Conservation (phyloP, 2,113 vertebrate species). For the Silurus asotus region DNA sequence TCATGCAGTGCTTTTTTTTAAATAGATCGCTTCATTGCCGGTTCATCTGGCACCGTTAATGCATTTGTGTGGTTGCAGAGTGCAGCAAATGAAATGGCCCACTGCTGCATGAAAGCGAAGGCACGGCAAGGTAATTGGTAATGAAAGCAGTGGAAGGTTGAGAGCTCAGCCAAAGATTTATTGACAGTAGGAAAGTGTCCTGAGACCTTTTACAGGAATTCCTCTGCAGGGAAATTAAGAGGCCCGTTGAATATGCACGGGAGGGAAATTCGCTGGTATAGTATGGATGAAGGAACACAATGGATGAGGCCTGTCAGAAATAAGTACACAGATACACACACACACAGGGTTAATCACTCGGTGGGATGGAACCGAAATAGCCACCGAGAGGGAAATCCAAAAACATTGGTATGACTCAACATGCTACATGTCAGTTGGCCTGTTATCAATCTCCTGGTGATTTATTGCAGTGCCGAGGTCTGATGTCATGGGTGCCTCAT, state of each 20-base stretch:
- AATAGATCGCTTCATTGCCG: background rate
- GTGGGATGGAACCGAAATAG: constrained; percentile 15
- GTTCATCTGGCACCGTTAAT: constrained; percentile 8
- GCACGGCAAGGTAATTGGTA: constrained; percentile 21
- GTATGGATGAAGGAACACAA: background rate
- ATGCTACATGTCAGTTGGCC: background rate
- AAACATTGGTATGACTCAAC: background rate
- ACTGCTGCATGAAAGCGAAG: background rate
- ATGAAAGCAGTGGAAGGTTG: constrained; percentile 27
- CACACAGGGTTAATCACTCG: constrained; percentile 9
- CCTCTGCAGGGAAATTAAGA: constrained; percentile 33
- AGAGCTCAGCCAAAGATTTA: constrained; percentile 34
- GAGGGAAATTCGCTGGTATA: background rate
- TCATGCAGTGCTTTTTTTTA: background rate
- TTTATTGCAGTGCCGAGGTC: constrained; percentile 7
- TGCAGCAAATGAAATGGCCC: constrained; percentile 39
- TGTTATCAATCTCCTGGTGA: constrained; percentile 17
- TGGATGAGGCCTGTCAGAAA: constrained; percentile 31
- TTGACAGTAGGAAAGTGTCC: constrained; percentile 23
- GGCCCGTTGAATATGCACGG: constrained; percentile 18
- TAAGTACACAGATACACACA: background rate
- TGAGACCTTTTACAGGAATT: constrained; percentile 36
- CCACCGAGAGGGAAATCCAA: background rate
- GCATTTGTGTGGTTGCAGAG: background rate
- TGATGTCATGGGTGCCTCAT: background rate